These are phyloP conservation scores for Oxyura jamaicensis DNA, from an alignment of 2,113 vertebrate genomes.

Conservation along the genomic window DNA sequence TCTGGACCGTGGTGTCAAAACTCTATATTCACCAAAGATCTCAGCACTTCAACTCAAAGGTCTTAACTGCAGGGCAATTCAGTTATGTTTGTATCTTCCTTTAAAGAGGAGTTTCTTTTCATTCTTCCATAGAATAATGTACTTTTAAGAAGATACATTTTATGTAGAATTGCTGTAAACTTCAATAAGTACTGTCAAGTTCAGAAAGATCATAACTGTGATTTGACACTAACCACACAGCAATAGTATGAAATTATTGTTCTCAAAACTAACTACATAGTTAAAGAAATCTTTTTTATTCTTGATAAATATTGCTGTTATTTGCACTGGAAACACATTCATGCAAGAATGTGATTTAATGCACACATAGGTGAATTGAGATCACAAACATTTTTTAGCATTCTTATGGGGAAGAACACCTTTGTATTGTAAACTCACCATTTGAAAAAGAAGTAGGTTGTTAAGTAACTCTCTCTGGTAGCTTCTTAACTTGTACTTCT, in stretches of 20 bases:
- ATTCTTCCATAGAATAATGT: background rate
- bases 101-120: background rate
- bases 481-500: background rate
- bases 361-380: background rate
- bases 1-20: background rate
- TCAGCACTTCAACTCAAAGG: constrained; percentile 4
- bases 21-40: constrained; percentile 51
- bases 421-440: background rate
- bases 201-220: constrained; percentile 17
- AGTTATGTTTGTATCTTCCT: constrained; percentile 45
- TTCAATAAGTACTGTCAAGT: background rate
- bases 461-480: background rate
- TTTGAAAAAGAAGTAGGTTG: background rate
- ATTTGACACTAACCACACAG: background rate
- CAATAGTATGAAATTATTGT: background rate
- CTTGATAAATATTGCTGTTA: background rate
- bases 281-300: background rate
- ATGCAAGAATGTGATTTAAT: background rate
- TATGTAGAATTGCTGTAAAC: constrained; percentile 35
- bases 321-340: background rate
- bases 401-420: background rate
- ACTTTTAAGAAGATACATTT: background rate
- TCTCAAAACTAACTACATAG: background rate
- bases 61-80: background rate
- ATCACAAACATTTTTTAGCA: background rate